Evolutionary conservation across 1,140 invertebrate species (phyloP), one percentile per base, ranked within the genome.

Genomic region (Psilanteris sp.): DNA sequence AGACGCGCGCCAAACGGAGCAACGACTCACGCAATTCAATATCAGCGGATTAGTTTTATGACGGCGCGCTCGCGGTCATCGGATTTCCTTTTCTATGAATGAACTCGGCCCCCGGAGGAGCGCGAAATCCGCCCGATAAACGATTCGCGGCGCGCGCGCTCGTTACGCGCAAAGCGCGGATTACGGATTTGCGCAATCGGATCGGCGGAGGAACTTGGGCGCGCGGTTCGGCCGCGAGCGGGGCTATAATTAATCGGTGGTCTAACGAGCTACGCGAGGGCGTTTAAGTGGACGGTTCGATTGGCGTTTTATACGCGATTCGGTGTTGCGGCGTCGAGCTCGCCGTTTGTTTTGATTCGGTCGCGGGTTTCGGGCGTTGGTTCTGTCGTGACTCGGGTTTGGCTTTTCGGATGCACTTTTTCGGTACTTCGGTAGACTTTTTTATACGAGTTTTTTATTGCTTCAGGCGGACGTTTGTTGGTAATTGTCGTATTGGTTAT

Each of bases 21-120:
- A 61, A 13, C 74, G 79, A 34, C 57, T 83, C 80, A 78, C 79
- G 74, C 76, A 81, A 82, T 76, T 70, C 50, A 59, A 48, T 72
- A 67, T 64, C 66, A 72, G 43, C 20, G 50, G 68, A 72, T 72
- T 72, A 72, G 48, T 72, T 72, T 72, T 64, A 72, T 55, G 57
- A 72, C 44, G 54, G 32, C 20, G 32, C 41, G 50, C 41, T 48
- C 50, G 41, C 57, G 50, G 57, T 62, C 50, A 62, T 72, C 57
- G 55, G 46, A 64, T 72, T 44, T 55, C 50, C 66, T 61, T 50
- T 61, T 52, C 44, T 46, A 61, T 70, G 34, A 70, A 61, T 70
- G 66, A 61, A 52, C 54, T 39, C 64, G 44, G 50, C 50, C 48
- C 46, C 22, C n/a, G 57, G 41, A 22, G n/a, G n/a, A 68, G 50